Base-by-base conservation (phyloP, 1,140 invertebrate species). In the Bombyx mandarina region DNA sequence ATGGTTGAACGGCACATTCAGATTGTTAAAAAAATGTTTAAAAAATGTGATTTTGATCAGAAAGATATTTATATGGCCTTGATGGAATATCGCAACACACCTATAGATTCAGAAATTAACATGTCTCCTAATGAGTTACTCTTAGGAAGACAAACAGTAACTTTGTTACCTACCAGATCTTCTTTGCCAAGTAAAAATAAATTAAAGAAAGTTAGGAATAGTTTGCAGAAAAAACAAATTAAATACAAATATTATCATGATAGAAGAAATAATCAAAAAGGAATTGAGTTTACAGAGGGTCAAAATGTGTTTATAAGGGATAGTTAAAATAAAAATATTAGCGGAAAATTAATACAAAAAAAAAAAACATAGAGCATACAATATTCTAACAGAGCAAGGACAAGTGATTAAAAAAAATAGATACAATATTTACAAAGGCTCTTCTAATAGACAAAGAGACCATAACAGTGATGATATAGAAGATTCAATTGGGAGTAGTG, bases 1-100 rank as follows among this genome's bases (percentile, higher is more conserved):
- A 52, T 52, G 12, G 52, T 56, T 35, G 57, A 61, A 53, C 50
- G 54, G 58, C 46, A 56, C 52, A 45, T 61, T 35, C 22, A 52
- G 47, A 50, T 54, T 57, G 50, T 51, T 35, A 62, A 65, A 52
- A 54, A 56, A 42, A 44, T 62, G 35, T 46, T 59, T 54, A 51
- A 43, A 65, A 65, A 8, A 57, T 57, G 47, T 18, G 12, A 18
- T 18, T 18, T 18, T 18, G 12, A 18, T 18, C 12, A 18, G 12
- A 18, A 18, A 18, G 63, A 61, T 59, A 35, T 43, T 9, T 56
- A 56, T 45, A 44, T 55, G 45, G 47, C 52, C 3, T 51, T 60
- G 6, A 12, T 60, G 7, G 8, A 51, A 10, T 45, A 55, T 26
- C 53, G 58, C 35, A 60, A 54, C 45, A 60, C 58, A 49, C 58